Conservation (phyloP, 2,888 invertebrate genomes). For the Andrena chrysosceles region DNA sequence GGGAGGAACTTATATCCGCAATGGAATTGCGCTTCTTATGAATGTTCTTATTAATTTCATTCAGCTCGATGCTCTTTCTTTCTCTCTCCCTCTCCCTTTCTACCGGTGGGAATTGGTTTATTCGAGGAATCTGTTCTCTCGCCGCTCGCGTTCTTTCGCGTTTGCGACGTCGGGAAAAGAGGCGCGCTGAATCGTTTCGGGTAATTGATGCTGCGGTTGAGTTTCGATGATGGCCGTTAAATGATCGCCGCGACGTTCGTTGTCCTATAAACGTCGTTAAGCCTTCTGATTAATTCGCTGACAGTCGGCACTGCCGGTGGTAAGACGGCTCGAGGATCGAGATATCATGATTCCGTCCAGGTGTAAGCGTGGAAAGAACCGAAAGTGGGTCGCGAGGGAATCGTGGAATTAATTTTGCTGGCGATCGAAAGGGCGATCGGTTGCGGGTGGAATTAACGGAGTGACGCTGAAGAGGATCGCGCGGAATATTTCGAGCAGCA, state of each 20-base stretch:
- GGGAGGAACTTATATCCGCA: constrained; percentile 59
- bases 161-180: neutral
- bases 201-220: constrained; percentile 10
- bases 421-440: constrained; percentile 46
- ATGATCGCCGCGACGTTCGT: constrained; percentile 17
- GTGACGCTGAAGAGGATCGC: neutral
- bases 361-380: neutral
- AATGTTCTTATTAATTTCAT: constrained; percentile 58
- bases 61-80: neutral
- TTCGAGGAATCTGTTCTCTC: neutral
- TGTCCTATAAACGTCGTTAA: constrained; percentile 35
- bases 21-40: constrained; percentile 54
- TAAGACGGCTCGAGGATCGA: neutral
- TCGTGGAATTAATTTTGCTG: constrained; percentile 39
- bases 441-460: constrained; percentile 6
- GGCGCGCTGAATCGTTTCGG: neutral
- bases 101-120: too few relatives aligned
- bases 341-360: constrained; percentile 14
- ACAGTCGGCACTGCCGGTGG: constrained; percentile 25
- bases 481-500: neutral
- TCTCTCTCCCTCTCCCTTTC: too few relatives aligned
- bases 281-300: constrained; percentile 40
- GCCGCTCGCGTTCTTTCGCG: neutral
- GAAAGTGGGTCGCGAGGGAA: constrained; percentile 30
- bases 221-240: constrained; percentile 35